Conservation (phyloP, 2,113 vertebrate species). For the Boulengeromyrus knoepffleri region DNA sequence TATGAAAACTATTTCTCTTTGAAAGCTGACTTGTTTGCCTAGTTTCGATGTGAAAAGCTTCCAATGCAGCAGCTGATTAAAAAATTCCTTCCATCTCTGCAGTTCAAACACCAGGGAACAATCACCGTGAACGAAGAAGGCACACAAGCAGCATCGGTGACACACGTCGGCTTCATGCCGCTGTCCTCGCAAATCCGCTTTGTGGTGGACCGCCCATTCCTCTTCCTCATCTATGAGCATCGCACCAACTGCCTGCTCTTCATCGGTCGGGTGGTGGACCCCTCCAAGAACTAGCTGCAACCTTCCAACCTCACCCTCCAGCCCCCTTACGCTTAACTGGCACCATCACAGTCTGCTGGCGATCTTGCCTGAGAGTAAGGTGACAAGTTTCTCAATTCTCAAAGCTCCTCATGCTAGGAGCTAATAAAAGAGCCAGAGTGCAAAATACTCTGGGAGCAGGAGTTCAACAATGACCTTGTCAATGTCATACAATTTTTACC, state of each 20-base stretch:
- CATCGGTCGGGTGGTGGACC: slow-evolving; percentile 84
- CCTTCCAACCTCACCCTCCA: background rate
- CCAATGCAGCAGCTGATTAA: background rate
- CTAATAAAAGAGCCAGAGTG: background rate
- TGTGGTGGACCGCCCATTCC: slow-evolving; percentile 75
- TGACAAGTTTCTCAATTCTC: slow-evolving; percentile 22
- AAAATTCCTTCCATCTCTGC: slow-evolving; percentile 17
- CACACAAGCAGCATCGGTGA: slow-evolving; percentile 80
- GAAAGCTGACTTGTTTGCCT: background rate
- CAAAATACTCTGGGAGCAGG: background rate
- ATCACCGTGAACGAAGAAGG: slow-evolving; percentile 96
- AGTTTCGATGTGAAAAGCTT: background rate
- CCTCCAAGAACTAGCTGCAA: slow-evolving; percentile 57
- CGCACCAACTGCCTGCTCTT: slow-evolving; percentile 89
- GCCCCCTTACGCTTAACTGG: background rate
- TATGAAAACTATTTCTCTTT: background rate
- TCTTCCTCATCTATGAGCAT: slow-evolving; percentile 91
- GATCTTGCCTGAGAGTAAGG: background rate
- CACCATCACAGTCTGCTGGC: background rate
- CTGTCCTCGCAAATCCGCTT: slow-evolving; percentile 86
- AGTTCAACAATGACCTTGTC: background rate
- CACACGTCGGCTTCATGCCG: slow-evolving; percentile 88
- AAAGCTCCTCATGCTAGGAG: background rate
- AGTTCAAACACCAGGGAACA: slow-evolving; percentile 89
- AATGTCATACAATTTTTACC: background rate